Base-by-base conservation (phyloP, 2,113 vertebrate genomes). In the Oxygymnocypris stewartii region DNA sequence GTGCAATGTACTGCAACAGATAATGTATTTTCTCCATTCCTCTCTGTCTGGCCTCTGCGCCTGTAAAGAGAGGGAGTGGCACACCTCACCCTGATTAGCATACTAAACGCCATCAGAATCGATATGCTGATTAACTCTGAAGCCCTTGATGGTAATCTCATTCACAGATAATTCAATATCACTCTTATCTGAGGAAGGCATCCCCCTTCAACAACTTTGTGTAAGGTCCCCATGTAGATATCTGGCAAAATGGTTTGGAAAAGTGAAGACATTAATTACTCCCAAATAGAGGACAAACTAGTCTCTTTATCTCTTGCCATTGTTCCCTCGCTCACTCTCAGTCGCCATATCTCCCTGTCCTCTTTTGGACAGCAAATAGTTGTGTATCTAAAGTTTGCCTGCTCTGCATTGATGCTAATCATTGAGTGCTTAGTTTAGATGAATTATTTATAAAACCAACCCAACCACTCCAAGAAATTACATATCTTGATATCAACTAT, bases 101-200 rank as follows among this genome's bases (percentile, higher is more conserved):
- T 91, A 88, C 87, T 71, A 87, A 87, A 88, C 87, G 90, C 69
- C 86, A 73, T 86, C 74, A 74, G 67, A 90, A 92, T 92, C 93
- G 79, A 93, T 92, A 88, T 71, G 82, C 79, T 89, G 88, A 93
- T 93, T 92, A 93, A 91, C 91, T 89, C 89, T 87, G 59, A 85
- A 87, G 88, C 87, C 79, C 83, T 57, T 73, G 90, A 90, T 90
- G 74, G 73, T 87, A 91, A 93, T 94, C 93, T 90, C 88, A 87
- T 83, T 84, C 80, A 47, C 86, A 88, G 91, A 93, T 92, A 93
- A 92, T 90, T 89, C 90, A 87, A 88, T 87, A 85, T 85, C 51
- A 63, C 79, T 76, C 88, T 92, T 93, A 94, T 94, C 92, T 86
- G 81, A 86, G 71, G 81, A 51, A 89, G 87, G 87, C 91, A 91